Conservation (phyloP, 1,140 invertebrate species). For the Drosophila biarmipes region DNA sequence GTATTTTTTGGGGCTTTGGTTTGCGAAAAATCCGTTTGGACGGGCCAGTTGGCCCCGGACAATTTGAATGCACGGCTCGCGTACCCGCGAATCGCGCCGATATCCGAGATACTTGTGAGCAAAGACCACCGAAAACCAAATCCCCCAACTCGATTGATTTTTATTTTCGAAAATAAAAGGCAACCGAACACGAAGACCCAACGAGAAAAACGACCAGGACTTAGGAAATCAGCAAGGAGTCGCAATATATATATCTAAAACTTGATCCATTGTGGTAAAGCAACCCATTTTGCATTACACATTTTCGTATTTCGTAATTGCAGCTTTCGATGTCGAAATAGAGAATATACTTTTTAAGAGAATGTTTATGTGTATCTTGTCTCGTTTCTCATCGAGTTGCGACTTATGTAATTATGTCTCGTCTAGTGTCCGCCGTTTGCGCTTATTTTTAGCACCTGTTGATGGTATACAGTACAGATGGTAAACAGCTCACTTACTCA, state of each 20-base stretch:
- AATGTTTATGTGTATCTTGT: conserved; percentile 26
- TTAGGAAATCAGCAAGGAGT: conserved; percentile 27
- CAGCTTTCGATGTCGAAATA: conserved; percentile 49
- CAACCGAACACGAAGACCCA: conserved; percentile 48
- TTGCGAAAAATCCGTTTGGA: conserved; percentile 60
- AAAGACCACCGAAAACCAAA: conserved; percentile 3
- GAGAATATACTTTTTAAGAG: conserved; percentile 14
- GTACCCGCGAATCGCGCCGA: conserved; percentile 57
- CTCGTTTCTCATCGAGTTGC: conserved; percentile 24
- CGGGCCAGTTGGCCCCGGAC: conserved; percentile 74
- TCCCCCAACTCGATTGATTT: conserved; percentile 52
- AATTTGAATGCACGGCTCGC: conserved; percentile 79
- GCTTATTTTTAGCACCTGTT: conserved; percentile 81
- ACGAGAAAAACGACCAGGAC: conserved; percentile 47
- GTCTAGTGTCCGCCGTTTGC: conserved; percentile 48
- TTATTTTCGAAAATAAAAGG: conserved; percentile 39
- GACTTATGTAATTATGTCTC: conserved; percentile 60
- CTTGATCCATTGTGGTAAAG: conserved; percentile 51
- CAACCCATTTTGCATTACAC: conserved; percentile 19
- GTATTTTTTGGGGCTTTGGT: conserved; percentile 47
- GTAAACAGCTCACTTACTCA: conserved; percentile 34
- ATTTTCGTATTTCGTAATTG: conserved; percentile 57
- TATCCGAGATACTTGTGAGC: conserved; percentile 31
- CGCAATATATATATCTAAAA: neutral
- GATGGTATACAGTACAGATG: conserved; percentile 28